Base-by-base conservation (phyloP, 1,140 invertebrate species). In the Orchestia grillus region DNA sequence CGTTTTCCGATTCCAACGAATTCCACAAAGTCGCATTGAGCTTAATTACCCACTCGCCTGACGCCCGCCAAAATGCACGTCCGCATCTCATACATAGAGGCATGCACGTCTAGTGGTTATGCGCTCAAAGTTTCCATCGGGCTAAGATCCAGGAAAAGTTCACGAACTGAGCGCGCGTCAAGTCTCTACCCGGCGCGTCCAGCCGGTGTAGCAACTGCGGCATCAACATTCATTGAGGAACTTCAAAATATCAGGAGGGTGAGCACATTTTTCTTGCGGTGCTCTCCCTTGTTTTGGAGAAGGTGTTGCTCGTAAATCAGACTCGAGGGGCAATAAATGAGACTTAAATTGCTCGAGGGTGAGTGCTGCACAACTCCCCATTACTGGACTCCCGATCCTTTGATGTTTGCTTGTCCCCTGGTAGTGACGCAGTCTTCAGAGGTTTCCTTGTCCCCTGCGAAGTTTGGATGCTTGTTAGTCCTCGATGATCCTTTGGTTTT, bases 161-260 rank as follows among this genome's bases (percentile, higher is more conserved):
- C 62, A 8, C 11, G 3, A 53, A 53, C 15, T 36, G 15, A 36
- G 28, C 28, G 62, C 36, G 11, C 62, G 28, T 36, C 62, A 77
- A 77, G 62, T 53, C 47, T 53, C 6, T 19, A 8, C 47, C 47
- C 47, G 19, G 47, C 47, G 6, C 47, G 6, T 53, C 47, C 47
- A 53, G 62, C 11, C 62, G 28, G 62, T 36, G 62, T 77, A 23
- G 62, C 62, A 77, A 77, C 62, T 77, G 44, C 92, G 40, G 40
- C 92, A 94, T 94, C 92, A 94, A 94, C 92, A 94, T 45, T 94
- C 92, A 94, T 94, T 94, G 92, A 44, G 44, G 92, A 94, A 44
- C 44, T 40, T 16, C 41, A 94, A 94, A 94, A 94, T 94, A 94
- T 94, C 16, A n/a, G 41, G 92, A 94, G 92, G 92, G 44, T 44